phyloP scores from a whole-genome alignment of 2,113 vertebrate genomes.

The Sigmodon hispidus region DNA sequence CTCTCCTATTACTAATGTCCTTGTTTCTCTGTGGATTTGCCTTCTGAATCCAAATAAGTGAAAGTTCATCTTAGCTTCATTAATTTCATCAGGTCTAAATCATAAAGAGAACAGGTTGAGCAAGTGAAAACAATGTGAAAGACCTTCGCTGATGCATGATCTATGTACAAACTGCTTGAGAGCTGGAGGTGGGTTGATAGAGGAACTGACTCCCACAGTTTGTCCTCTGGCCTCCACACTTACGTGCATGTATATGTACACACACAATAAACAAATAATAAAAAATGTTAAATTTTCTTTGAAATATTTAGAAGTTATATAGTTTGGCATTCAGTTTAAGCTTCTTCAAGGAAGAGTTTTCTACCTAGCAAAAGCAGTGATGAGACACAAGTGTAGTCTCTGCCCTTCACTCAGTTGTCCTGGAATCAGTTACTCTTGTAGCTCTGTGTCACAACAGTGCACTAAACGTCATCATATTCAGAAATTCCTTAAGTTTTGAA shows the following conservation, averaged over 20 bases:
- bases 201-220: neutral
- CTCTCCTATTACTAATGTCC: neutral
- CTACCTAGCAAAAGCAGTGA: neutral
- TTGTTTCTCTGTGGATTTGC: slow-evolving; percentile 46
- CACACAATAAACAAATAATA: no score
- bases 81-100: slow-evolving; percentile 39
- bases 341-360: neutral
- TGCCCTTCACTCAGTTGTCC: neutral
- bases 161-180: slow-evolving; percentile 9
- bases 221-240: neutral
- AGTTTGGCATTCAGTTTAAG: slow-evolving; percentile 22
- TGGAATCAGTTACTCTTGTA: neutral
- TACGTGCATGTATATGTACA: no score
- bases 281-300: neutral
- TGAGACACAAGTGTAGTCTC: neutral
- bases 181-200: neutral
- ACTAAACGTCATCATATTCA: neutral
- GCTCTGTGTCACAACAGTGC: neutral
- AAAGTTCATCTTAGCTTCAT: slow-evolving; percentile 74
- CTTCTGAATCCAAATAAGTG: slow-evolving; percentile 61
- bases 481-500: slow-evolving; percentile 3
- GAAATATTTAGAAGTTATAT: neutral
- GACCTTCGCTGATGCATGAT: neutral
- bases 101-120: slow-evolving; percentile 28
- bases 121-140: slow-evolving; percentile 42